Percentiles rank a stretch among this genome's conserved stretches.
phyloP scores from a whole-genome alignment of 2,797 vertebrate genomes.

The Taenioides sp. region DNA sequence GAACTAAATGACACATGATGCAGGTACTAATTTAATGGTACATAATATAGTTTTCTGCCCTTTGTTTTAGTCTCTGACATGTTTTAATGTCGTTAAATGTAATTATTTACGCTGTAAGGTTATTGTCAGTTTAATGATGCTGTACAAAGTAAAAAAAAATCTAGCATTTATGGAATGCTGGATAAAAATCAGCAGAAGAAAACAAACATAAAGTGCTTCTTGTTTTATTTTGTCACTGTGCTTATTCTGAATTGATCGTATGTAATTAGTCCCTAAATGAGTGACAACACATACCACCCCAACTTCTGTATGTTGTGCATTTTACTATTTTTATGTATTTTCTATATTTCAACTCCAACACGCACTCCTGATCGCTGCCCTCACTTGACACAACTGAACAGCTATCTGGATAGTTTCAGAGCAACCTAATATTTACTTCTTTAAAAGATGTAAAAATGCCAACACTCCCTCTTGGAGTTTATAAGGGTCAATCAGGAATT shows the following conservation, averaged over 20 bases:
- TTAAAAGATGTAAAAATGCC: no score
- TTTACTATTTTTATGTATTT: background rate
- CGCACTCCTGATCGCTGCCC: no score
- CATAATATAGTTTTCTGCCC: background rate
- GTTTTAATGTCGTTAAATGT: slow-evolving; percentile 6
- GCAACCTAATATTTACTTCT: no score
- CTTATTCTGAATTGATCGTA: background rate
- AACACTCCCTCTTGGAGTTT: background rate
- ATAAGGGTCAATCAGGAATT: background rate
- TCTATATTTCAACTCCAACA: no score
- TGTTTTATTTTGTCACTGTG: slow-evolving; percentile 4
- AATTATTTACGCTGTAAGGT: background rate
- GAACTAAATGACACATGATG: background rate
- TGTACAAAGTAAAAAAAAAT: background rate
- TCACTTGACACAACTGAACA: background rate
- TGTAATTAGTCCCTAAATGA: background rate
- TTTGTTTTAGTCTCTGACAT: background rate
- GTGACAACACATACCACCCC: background rate
- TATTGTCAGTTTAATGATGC: slow-evolving; percentile 6
- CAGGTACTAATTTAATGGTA: slow-evolving; percentile 10
- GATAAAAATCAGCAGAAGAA: background rate
- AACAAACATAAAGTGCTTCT: slow-evolving; percentile 23
- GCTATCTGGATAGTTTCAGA: background rate
- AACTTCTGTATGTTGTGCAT: no score
- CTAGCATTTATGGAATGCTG: background rate